Evolutionary conservation across 2,113 vertebrate genomes (phyloP), one percentile per base, ranked within the genome.

Genomic region (Merops nubicus): DNA sequence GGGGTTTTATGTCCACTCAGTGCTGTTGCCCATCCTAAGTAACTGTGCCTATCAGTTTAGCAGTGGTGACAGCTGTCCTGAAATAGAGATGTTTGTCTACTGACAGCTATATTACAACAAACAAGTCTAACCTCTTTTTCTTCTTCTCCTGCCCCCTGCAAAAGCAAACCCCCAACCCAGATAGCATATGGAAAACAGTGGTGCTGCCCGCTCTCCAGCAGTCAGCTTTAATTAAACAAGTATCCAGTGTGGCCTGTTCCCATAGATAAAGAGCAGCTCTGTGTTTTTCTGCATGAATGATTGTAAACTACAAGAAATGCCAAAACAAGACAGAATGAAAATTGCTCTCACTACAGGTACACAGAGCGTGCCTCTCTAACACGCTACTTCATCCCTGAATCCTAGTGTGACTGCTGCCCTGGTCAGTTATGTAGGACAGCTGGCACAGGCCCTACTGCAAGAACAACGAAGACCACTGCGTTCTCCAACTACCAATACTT

Each of bases 171-270:
- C 50, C 42, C 2, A 5, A 47, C 56, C 53, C 51, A 93, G 88
- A 65, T 7, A 91, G 45, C 68, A 74, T 62, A 93, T 11, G 51
- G 63, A 81, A 88, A 86, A 65, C 0, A 0, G 54, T 63, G 34
- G 23, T 67, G 36, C 45, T 93, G 45, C 54, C 38, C 63, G 54
- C 51, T 93, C 60, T 80, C 60, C 85, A 83, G 59, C 73, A 89
- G 47, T 82, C 89, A 94, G 43, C 36, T 89, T 91, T 75, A 95
- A 92, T 92, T 93, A 87, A 95, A 85, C 33, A 75, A 78, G 72
- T 72, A 92, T 17, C 56, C 51, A 56, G 28, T 15, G 47, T 60
- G 60, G 47, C 43, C 68, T 84, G 34, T 43, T 93, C 60, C 56
- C 34, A 60, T 19, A 84, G 75, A 92, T 62, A 84, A 84, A 53